phyloP scores from a whole-genome alignment of 30 jellyfish, hydroid and myxozoan genomes.

The Mastigias papua region DNA sequence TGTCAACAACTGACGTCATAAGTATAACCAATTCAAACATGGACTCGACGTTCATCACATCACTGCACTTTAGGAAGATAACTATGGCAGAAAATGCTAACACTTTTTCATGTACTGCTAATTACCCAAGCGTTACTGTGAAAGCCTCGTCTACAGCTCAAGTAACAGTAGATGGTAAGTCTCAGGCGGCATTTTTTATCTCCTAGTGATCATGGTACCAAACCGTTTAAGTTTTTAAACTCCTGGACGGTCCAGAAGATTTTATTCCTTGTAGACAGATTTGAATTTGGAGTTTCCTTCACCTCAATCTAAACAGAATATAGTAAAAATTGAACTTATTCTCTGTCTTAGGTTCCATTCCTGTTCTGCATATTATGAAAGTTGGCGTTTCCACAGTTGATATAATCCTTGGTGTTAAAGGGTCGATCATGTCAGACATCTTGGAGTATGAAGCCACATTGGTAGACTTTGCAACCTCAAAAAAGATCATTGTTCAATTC shows the following conservation, averaged over 20 bases:
- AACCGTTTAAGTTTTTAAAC: too few relatives aligned
- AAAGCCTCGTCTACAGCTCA: constrained; percentile 80
- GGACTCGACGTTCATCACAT: constrained; percentile 21
- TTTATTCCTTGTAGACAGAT: too few relatives aligned
- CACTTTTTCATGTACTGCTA: constrained; percentile 88
- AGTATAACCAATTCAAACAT: constrained; percentile 57
- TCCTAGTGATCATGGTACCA: too few relatives aligned
- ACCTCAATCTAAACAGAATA: too few relatives aligned
- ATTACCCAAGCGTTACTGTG: constrained; percentile 85
- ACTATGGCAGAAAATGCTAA: constrained; percentile 90
- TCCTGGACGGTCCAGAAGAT: too few relatives aligned
- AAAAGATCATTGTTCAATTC: constrained; percentile 8
- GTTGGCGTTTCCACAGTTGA: constrained; percentile 39
- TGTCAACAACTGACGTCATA: constrained; percentile 79
- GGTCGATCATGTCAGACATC: constrained; percentile 47
- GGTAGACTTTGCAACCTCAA: constrained; percentile 54
- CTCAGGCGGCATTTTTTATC: too few relatives aligned
- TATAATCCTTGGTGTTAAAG: constrained; percentile 63
- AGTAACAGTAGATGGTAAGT: constrained; percentile 87
- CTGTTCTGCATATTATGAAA: constrained; percentile 44
- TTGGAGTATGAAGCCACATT: constrained; percentile 52
- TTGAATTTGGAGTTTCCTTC: too few relatives aligned
- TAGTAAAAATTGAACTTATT: neutral
- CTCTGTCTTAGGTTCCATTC: constrained; percentile 66
- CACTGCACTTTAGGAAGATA: constrained; percentile 70